phyloP scores from a whole-genome alignment of 2,888 invertebrate genomes.

The Coleophora flavipennella region DNA sequence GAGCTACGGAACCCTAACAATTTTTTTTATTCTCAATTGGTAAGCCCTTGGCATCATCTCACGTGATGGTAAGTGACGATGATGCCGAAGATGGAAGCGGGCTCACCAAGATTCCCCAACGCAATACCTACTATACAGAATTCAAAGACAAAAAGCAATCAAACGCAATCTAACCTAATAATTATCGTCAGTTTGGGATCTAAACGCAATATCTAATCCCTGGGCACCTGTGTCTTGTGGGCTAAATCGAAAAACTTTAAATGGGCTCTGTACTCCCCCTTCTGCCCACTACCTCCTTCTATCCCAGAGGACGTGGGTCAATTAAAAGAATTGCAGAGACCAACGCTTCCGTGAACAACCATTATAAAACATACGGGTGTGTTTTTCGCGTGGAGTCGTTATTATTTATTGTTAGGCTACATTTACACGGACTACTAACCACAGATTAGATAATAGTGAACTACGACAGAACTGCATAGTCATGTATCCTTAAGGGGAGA shows the following conservation, averaged over 20 bases:
- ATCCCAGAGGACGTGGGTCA: constrained; percentile 44
- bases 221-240: constrained; percentile 25
- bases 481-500: too few relatives aligned
- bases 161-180: neutral
- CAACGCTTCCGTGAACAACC: constrained; percentile 30
- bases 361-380: constrained; percentile 19
- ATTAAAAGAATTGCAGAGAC: constrained; percentile 58
- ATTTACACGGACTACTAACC: too few relatives aligned
- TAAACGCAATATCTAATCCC: constrained; percentile 2
- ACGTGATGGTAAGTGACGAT: too few relatives aligned
- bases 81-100: too few relatives aligned
- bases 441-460: too few relatives aligned
- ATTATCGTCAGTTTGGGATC: constrained; percentile 18
- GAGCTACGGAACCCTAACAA: too few relatives aligned
- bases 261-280: constrained; percentile 39
- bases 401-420: too few relatives aligned
- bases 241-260: constrained; percentile 67
- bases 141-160: neutral
- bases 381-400: neutral
- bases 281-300: constrained; percentile 15
- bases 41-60: too few relatives aligned
- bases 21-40: too few relatives aligned
- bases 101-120: too few relatives aligned
- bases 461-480: too few relatives aligned
- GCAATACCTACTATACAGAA: too few relatives aligned